Base-by-base conservation (phyloP, 2,888 invertebrate genomes). In the Megaustenia siamemsis region DNA sequence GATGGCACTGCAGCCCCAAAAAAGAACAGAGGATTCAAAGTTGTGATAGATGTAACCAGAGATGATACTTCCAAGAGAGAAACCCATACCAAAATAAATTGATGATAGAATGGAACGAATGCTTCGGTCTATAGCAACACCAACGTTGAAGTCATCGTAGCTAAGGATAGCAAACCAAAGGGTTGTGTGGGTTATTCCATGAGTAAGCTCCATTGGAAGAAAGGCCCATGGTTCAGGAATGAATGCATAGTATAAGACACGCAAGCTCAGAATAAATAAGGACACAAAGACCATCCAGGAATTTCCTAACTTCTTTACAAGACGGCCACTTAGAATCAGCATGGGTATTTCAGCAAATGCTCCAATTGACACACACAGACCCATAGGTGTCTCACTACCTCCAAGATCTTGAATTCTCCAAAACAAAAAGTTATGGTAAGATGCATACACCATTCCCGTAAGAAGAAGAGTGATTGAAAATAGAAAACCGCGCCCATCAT, bases 341-440 rank as follows among this genome's bases (percentile, higher is more conserved):
- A 93, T 91, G 10, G 92, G 90, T 35, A 93, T 89, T 86, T 93
- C 92, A 3, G 92, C 88, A 53, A 92, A 86, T n/a, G 92, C 91
- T 18, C 90, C 90, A 43, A 92, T 88, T 4, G 90, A 89, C 24
- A 93, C 87, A 82, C 92, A 91, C 53, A 91, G 82, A 32, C 93
- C 93, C 90, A 93, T 90, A 24, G 90, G 89, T 15, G 90, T 81
- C 79, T 93, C 93, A 8, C 81, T 85, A 28, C 91, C 91, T 1
- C 91, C 90, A 63, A 92, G 83, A 84, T 93, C 93, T 84, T 92
- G 88, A 77, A 93, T 88, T 68, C 89, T 80, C 93, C 93, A 93
- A 84, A 93, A 93, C 63, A 93, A 89, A 87, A 90, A 93, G 85
- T 91, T 92, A 83, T 89, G 89, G 84, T 91, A 90, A 32, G 90